phyloP scores from a whole-genome alignment of 2,113 vertebrate species.

The Panurus biarmicus region DNA sequence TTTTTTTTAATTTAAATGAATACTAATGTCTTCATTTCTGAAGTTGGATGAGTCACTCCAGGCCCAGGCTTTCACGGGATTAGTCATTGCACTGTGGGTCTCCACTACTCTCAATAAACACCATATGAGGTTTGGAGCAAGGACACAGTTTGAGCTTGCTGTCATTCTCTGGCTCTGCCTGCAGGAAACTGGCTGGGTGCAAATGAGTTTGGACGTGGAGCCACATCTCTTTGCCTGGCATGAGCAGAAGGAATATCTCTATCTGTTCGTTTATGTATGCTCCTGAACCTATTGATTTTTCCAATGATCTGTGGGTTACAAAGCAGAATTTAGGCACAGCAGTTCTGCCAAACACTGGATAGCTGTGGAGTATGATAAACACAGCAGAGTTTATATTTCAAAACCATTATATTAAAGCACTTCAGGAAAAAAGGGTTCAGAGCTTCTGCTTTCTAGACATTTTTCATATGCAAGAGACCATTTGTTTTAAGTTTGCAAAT shows the following conservation, averaged over 20 bases:
- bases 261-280: accelerated
- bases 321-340: neutral
- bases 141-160: accelerated
- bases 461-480: neutral
- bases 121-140: neutral
- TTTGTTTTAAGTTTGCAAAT: neutral
- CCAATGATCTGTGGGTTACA: accelerated
- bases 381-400: neutral
- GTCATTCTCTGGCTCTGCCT: neutral
- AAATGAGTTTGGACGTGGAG: neutral
- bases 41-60: neutral
- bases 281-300: neutral
- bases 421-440: neutral
- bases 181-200: neutral
- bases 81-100: neutral
- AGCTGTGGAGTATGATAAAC: neutral
- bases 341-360: neutral
- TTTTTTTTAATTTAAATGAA: no score
- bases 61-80: neutral
- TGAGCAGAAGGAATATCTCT: neutral
- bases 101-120: neutral
- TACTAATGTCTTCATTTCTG: neutral
- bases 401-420: neutral
- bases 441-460: neutral
- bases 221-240: neutral